Base-by-base conservation (phyloP, 1,140 invertebrate species). In the Chelonus insularis region DNA sequence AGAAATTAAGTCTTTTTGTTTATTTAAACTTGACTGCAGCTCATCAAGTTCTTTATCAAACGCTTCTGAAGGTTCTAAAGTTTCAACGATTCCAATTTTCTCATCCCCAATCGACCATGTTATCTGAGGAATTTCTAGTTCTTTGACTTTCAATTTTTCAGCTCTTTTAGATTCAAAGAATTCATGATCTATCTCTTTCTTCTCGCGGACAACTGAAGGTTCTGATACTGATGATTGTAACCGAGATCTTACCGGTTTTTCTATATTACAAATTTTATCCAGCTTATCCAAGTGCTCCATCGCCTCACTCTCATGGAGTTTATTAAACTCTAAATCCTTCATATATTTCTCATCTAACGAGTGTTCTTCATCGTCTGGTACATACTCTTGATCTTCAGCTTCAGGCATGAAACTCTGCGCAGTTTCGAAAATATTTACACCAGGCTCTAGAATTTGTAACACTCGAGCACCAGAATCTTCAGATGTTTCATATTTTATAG, bases 91-190 rank as follows among this genome's bases (percentile, higher is more conserved):
- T 36, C 78, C 79, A 12, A 82, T 80, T 62, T 82, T 82, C 36
- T 82, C 77, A 18, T 81, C 77, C 0, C 80, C 80, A 14, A 82
- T 81, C 74, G 79, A 77, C 80, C 80, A 82, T 12, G 77, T 64
- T 1, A 75, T 70, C 0, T 74, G 73, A n/a, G 78, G 75, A 21
- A 81, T 79, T 34, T 82, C 78, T 1, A 82, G 57, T 2, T 75
- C 76, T 4, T 70, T 72, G 0, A 74, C 18, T 43, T 47, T 59
- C 12, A 56, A 25, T n/a, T 56, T 61, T 8, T 60, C 64, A 18
- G 54, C 47, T 4, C 39, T 56, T 14, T 34, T 29, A 11, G 51
- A 51, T 9, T 62, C 41, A 12, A 57, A 21, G n/a, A n/a, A n/a
- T n/a, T n/a, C n/a, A n/a, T n/a, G n/a, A n/a, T n/a, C n/a, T n/a